Base-by-base conservation (phyloP, 2,113 vertebrate genomes). In the Hemibagrus wyckioides region DNA sequence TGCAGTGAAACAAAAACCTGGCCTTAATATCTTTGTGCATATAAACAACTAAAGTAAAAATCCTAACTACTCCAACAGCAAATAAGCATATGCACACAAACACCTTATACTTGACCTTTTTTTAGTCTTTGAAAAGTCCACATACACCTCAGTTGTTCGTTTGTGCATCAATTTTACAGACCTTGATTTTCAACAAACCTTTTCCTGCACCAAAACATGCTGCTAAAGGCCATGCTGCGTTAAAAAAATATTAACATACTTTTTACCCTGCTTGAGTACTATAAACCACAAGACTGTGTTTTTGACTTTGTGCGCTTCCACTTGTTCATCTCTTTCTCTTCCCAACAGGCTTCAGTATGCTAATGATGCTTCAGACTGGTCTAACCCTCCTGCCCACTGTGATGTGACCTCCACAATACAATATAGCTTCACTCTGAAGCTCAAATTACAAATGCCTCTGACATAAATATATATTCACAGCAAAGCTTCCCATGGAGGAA, bases 371-470 rank as follows among this genome's bases (percentile, higher is more conserved):
- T 80, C n/a, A 82, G 82, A 73, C 63, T 73, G 56, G 90, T 93
- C 87, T 92, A 81, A 50, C 61, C 85, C 87, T 7, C 4, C 48
- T 85, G 86, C 86, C 67, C 75, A 90, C 61, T 33, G 57, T 83
- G 90, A 92, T 50, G 48, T 89, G 88, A 91, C 91, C 89, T 91
- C 83, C 87, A 86, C 88, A 88, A 90, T 92, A 90, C 88, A 92
- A 90, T 92, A 92, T 91, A 90, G 92, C n/a, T 90, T 91, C 86
- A 92, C 91, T 92, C 92, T 73, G 89, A 88, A 93, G 90, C 92
- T 92, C 77, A 80, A 90, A 94, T 94, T 90, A 90, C 85, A 86
- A 84, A 85, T 91, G 85, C 88, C 84, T 88, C 89, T 90, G 89
- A 92, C 89, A 90, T 92, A 92, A 91, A 93, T 91, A 93, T 90